Base-by-base conservation (phyloP, 2,797 vertebrate species). In the Sparus aurata region DNA sequence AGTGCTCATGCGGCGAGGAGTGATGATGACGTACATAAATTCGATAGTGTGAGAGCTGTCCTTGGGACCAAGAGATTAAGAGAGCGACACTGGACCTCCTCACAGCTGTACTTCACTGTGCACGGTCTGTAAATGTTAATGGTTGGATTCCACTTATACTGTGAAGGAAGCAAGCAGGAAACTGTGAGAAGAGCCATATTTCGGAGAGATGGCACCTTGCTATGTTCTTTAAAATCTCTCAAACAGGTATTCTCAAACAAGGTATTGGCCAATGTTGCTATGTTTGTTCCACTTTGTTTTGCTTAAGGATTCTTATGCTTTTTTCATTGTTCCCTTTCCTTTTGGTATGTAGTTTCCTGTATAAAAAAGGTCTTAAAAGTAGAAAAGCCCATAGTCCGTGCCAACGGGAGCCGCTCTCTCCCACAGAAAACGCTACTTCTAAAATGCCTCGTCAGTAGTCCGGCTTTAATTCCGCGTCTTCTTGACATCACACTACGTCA, bases 41-140 rank as follows among this genome's bases (percentile, higher is more conserved):
- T 58, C 20, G 6, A 17, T 54, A 60, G 65, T 53, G 12, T 64
- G 34, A 62, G 30, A 65, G 46, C 49, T 68, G 45, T 72, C 59
- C 54, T 69, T 77, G 62, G 75, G 34, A 68, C 47, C 46, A 57
- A 73, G 27, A 30, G 11, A 49, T 62, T 41, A 25, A 25, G 12
- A 2, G n/a, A 25, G 58, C 17, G 27, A 34, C 27, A 78, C 41
- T 30, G 4, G 70, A 58, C 17, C 54, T 49, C 3, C 43, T 69
- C 11, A 54, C 34, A 25, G 5, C 20, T 70, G 27, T 38, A n/a
- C 18, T 41, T 59, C 1, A 72, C n/a, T 54, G 18, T 41, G 50
- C 57, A 64, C 18, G 5, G 53, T 74, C 46, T 64, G 5, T 38
- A 72, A 50, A 69, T 55, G 25, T 66, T 18, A 73, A 20, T 57